phyloP scores from a whole-genome alignment of 2,797 vertebrate species.

The Sebastes nivosus region DNA sequence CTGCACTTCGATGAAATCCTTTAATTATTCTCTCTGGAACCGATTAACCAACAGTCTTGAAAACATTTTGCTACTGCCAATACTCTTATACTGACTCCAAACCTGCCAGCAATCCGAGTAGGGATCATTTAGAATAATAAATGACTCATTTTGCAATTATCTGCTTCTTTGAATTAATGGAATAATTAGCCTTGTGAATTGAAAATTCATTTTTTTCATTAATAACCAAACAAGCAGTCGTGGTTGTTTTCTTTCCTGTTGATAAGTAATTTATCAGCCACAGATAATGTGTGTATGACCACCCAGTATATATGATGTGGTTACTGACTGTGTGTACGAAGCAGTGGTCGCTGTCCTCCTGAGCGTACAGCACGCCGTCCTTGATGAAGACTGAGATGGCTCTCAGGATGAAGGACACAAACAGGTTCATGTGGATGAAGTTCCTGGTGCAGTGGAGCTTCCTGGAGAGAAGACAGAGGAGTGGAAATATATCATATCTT shows the following conservation, averaged over 20 bases:
- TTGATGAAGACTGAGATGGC: constrained; percentile 98
- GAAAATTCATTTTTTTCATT: background rate
- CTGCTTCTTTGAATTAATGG: constrained; percentile 9
- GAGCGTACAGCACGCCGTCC: constrained; percentile 92
- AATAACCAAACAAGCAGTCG: background rate
- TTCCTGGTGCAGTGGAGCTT: constrained; percentile 98
- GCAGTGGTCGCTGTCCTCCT: constrained; percentile 93
- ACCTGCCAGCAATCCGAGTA: constrained; percentile 8
- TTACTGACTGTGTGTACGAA: constrained; percentile 80
- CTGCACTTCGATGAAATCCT: background rate
- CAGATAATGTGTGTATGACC: background rate
- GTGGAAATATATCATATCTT: background rate
- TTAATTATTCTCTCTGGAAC: constrained; percentile 8
- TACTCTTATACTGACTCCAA: background rate
- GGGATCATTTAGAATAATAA: constrained; percentile 15
- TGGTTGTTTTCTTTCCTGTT: background rate
- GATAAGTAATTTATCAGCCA: background rate
- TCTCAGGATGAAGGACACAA: constrained; percentile 96
- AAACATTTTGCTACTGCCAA: background rate
- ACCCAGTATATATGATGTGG: background rate
- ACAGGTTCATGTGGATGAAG: constrained; percentile 99
- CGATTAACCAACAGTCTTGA: constrained; percentile 5
- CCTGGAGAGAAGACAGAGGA: constrained; percentile 71
- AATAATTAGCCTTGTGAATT: constrained; percentile 7
- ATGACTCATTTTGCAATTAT: constrained; percentile 2